Evolutionary conservation across 1,140 invertebrate species (phyloP), one percentile per base, ranked within the genome.

Genomic region (Heliconius himera): DNA sequence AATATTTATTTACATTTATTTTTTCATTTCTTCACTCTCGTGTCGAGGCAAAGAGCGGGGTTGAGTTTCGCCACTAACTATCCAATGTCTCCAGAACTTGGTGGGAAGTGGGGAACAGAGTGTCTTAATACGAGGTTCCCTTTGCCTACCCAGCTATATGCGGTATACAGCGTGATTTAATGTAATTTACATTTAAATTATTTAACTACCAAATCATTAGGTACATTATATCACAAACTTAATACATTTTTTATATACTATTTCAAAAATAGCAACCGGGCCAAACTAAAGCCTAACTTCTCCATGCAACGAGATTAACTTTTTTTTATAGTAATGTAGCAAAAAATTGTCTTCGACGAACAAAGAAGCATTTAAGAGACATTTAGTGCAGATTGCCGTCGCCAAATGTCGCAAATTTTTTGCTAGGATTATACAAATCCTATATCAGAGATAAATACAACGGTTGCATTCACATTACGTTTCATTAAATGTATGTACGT

Each of bases 351-450:
- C 41, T 80, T 85, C 78, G 80, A 66, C 76, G 82, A 81, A 81
- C 80, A 84, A 81, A 85, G 78, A 85, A 82, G 82, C 82, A 80
- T 77, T 84, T 81, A 73, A 81, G 77, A 83, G 83, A 82, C 84
- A 76, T 84, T 88, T 87, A 85, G 80, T 70, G 49, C 49, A 80
- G 79, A 85, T 86, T 84, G 81, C 77, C 72, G 70, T 77, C 54
- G 81, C 74, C 83, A 77, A 86, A 84, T 83, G 81, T 78, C 76
- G 51, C 76, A 75, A 77, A 41, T 87, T 88, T 90, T 90, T 89
- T 89, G 81, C 76, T 22, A 49, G 82, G 81, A 86, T 89, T 90
- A 89, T 77, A 78, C 77, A 78, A 90, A 90, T 90, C 87, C 85
- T 87, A 90, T 90, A 83, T 78, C 73, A 80, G 77, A 74, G 76